Conservation (phyloP, 2,888 invertebrate genomes). For the Eutolmus rufibarbis region DNA sequence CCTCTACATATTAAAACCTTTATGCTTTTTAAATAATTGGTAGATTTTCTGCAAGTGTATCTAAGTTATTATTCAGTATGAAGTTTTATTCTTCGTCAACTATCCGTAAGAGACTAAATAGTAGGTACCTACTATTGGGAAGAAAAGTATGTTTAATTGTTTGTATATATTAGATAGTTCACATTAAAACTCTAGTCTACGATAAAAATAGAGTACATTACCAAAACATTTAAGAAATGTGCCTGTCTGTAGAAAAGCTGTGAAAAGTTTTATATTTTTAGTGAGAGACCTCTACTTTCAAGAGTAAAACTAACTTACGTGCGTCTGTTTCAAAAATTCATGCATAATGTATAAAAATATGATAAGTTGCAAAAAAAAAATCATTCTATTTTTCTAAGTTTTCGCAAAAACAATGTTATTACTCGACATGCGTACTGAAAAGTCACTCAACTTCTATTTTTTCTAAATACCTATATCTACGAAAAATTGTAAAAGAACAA, state of each 20-base stretch:
- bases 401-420: background rate
- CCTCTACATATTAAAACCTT: no score
- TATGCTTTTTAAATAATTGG: no score
- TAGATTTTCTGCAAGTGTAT: no score
- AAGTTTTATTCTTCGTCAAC: background rate
- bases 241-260: background rate
- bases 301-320: background rate
- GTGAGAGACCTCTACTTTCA: background rate
- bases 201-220: background rate
- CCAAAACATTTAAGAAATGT: background rate
- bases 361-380: background rate
- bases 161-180: background rate
- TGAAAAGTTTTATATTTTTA: background rate
- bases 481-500: conserved; percentile 16
- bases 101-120: background rate
- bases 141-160: background rate
- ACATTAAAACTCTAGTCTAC: background rate
- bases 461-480: background rate
- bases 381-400: background rate
- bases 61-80: background rate
- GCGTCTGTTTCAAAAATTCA: background rate
- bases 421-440: conserved; percentile 12
- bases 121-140: background rate
- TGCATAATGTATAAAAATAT: conserved; percentile 14
- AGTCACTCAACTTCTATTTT: background rate